A percentile compares a stretch with the other conserved stretches of the same genome.
phyloP scores from a whole-genome alignment of 2,888 invertebrate genomes.

The Latrodectus elegans region DNA sequence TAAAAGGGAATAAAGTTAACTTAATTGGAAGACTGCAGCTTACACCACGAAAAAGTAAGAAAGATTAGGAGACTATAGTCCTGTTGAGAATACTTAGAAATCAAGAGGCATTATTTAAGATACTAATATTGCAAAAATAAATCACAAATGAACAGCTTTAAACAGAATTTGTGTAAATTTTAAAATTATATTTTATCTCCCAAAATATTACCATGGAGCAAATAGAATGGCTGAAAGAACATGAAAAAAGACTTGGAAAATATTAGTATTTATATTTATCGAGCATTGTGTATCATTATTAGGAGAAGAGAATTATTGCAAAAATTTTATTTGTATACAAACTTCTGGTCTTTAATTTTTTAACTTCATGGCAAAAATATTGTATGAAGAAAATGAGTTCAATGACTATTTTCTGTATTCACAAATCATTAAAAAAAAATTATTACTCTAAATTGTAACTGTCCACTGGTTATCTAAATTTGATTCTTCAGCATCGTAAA shows the following conservation, averaged over 20 bases:
- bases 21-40: constrained; percentile 85
- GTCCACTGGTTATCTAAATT: no score
- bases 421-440: no score
- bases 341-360: no score
- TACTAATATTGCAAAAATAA: constrained; percentile 97
- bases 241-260: constrained; percentile 97
- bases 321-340: no score
- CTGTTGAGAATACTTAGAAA: constrained; percentile 93
- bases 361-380: no score
- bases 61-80: constrained; percentile 98
- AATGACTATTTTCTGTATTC: no score
- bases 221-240: constrained; percentile 99
- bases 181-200: constrained; percentile 99
- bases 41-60: constrained; percentile 97
- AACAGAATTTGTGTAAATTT: constrained; percentile 96
- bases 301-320: background rate
- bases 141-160: constrained; percentile 95
- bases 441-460: no score
- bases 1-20: constrained; percentile 96
- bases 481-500: no score
- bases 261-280: constrained; percentile 97
- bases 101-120: constrained; percentile 98
- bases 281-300: constrained; percentile 81
- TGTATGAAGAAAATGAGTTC: no score
- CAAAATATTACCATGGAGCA: constrained; percentile 99